phyloP scores from a whole-genome alignment of 2,113 vertebrate species.

The Chlorodrepanis virens region DNA sequence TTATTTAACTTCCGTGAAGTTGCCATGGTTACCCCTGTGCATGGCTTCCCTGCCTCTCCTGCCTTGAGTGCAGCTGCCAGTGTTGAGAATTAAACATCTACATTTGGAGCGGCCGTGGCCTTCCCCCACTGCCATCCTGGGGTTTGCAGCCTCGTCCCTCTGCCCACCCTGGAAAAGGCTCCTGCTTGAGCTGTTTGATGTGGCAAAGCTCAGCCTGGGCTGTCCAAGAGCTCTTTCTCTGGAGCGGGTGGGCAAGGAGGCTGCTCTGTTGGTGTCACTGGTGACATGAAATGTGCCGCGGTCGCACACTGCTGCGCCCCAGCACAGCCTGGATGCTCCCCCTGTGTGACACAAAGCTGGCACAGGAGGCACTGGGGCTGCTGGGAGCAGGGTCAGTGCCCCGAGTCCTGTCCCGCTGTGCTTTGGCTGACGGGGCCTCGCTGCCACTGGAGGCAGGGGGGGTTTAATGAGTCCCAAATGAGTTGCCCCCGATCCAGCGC shows the following conservation, averaged over 20 bases:
- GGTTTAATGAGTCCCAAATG: rapidly evolving
- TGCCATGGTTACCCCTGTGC: constrained; percentile 75
- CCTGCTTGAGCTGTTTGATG: not conserved
- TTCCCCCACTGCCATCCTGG: not conserved
- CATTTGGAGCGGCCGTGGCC: not conserved
- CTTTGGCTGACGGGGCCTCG: rapidly evolving
- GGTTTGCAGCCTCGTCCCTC: not conserved
- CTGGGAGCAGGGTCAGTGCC: rapidly evolving
- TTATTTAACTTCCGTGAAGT: constrained; percentile 71
- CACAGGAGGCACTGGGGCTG: rapidly evolving
- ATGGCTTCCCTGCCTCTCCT: constrained; percentile 36
- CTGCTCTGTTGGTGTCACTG: rapidly evolving
- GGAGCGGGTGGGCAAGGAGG: not conserved
- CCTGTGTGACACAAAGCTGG: rapidly evolving
- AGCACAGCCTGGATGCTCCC: not conserved
- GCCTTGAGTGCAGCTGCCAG: constrained; percentile 44
- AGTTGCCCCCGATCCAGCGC: rapidly evolving
- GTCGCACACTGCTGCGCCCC: rapidly evolving
- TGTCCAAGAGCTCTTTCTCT: not conserved
- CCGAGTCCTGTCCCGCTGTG: rapidly evolving
- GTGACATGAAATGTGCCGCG: not conserved
- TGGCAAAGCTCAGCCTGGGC: not conserved
- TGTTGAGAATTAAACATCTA: constrained; percentile 33
- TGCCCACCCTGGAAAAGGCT: not conserved
- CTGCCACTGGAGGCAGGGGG: rapidly evolving